A percentile compares a stretch with the other conserved stretches of the same genome.
These are phyloP conservation scores for Pristiophorus japonicus DNA, from an alignment of 2,113 vertebrate species.

Conservation along the genomic window DNA sequence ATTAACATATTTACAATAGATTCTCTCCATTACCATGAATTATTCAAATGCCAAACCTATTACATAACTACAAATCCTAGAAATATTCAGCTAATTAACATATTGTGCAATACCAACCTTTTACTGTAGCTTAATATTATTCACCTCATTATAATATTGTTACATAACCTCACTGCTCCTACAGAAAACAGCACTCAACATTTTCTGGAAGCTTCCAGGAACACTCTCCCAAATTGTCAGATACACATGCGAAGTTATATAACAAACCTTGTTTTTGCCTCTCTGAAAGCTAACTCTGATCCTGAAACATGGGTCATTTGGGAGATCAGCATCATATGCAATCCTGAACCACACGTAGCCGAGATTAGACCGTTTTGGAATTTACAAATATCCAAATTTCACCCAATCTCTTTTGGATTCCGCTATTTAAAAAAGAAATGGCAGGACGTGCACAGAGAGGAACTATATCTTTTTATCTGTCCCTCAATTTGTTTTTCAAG, in stretches of 20 bases:
- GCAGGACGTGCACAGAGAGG: too few relatives aligned
- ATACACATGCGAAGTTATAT: not conserved
- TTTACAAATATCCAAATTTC: not conserved
- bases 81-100: constrained; percentile 30
- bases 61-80: constrained; percentile 13
- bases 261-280: not conserved
- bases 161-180: not conserved
- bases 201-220: not conserved
- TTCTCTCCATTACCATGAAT: not conserved
- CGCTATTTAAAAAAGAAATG: too few relatives aligned
- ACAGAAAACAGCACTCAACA: not conserved
- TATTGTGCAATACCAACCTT: constrained; percentile 29
- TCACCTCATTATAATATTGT: constrained; percentile 20
- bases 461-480: too few relatives aligned
- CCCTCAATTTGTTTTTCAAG: too few relatives aligned
- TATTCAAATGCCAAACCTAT: not conserved
- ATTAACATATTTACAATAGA: not conserved
- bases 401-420: not conserved
- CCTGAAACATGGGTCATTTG: not conserved
- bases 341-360: not conserved
- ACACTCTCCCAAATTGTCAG: not conserved
- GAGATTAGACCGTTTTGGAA: not conserved
- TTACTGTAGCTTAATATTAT: constrained; percentile 19
- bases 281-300: not conserved
- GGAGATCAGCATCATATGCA: not conserved